A percentile compares a stretch with the other conserved stretches of the same genome.
These are phyloP conservation scores for Notothenia rossii DNA, from an alignment of 2,113 vertebrate species.

Conservation along the genomic window DNA sequence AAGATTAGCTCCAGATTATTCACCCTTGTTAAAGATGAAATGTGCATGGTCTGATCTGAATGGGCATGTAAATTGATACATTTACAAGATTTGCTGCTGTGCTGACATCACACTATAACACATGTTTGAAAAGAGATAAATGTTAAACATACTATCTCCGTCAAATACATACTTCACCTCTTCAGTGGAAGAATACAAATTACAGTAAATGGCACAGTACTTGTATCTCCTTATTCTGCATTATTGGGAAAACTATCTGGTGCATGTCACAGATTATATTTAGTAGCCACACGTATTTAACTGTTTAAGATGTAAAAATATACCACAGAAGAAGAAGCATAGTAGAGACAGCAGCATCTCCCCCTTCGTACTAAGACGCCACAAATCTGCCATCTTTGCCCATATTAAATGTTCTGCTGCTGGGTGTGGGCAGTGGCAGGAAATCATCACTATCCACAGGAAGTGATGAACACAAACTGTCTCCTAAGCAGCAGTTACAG, in stretches of 20 bases:
- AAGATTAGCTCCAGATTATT: conserved; percentile 75
- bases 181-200: conserved; percentile 1
- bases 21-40: conserved; percentile 69
- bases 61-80: conserved; percentile 61
- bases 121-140: conserved; percentile 15
- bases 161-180: conserved; percentile 4
- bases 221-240: not conserved
- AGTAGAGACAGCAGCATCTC: not conserved
- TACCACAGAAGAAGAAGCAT: not conserved
- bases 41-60: conserved; percentile 68
- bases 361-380: not conserved
- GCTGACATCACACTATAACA: conserved; percentile 38
- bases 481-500: conserved; percentile 17
- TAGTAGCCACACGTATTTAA: not conserved
- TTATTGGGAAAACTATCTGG: not conserved
- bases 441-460: conserved; percentile 33
- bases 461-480: conserved; percentile 29
- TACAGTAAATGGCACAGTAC: not conserved
- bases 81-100: conserved; percentile 53
- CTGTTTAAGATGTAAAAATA: not conserved
- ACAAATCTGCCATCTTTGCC: conserved; percentile 35
- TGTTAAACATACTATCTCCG: conserved; percentile 12
- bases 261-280: not conserved
- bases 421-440: conserved; percentile 16
- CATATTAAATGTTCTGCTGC: conserved; percentile 2